Evolutionary conservation across 2,113 vertebrate genomes (phyloP).

Genomic region (Callithrix jacchus): DNA sequence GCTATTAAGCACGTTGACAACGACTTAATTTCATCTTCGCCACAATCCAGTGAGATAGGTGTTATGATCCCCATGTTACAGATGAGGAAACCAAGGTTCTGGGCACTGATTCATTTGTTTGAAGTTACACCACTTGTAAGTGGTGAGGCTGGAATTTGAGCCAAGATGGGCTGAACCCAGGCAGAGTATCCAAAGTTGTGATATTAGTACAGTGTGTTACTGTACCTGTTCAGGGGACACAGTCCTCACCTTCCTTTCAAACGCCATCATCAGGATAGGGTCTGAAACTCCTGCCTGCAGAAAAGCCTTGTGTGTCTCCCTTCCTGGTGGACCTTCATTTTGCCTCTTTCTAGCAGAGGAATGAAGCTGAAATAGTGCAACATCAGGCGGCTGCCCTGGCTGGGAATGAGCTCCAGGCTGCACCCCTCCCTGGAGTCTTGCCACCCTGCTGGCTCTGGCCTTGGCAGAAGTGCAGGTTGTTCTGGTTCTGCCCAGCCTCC

Average conservation of each 20-base stretch:
- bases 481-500: neutral
- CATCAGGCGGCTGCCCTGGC: accelerated
- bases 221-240: neutral
- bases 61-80: neutral
- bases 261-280: neutral
- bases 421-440: neutral
- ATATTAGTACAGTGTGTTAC: neutral
- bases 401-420: neutral
- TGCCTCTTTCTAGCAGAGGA: neutral
- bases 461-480: neutral
- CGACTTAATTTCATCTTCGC: neutral
- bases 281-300: neutral
- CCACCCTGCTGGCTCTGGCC: accelerated
- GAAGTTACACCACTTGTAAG: neutral
- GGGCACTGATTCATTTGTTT: neutral
- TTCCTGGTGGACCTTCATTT: neutral
- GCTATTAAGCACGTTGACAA: neutral
- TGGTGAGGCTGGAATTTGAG: neutral
- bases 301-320: neutral
- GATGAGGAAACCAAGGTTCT: neutral
- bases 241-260: neutral
- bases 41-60: neutral
- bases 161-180: neutral
- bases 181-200: neutral
- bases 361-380: neutral